Evolutionary conservation across 2,113 vertebrate genomes (phyloP), one percentile per base, ranked within the genome.

Genomic region (Parus major): DNA sequence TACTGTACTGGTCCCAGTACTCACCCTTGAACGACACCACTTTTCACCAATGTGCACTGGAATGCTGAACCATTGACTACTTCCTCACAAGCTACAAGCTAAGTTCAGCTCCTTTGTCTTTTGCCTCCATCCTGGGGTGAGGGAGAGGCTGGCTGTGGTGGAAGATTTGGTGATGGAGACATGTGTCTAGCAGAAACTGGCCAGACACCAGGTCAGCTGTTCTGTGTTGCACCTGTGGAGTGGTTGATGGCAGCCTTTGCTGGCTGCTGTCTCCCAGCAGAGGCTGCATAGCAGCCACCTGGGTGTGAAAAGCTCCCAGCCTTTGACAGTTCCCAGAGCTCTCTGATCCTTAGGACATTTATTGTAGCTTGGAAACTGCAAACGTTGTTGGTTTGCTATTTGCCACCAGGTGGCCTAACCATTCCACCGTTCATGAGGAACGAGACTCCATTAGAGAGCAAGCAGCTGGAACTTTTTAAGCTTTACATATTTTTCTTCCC

Each of bases 351-450:
- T 56, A 8, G 60, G 46, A 15, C 82, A 31, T 88, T 91, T 55
- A 35, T 42, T 63, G 84, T 59, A 55, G 50, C 68, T 88, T 68
- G 36, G 55, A 72, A 94, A 86, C 53, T 42, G 56, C 46, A n/a
- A 52, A 86, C 41, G 11, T 20, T 96, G 94, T 77, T 75, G 86
- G 28, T 87, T 96, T 95, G 85, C 56, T 35, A 2, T 42, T 93
- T 93, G 71, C 98, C 98, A 97, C 97, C 95, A 98, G 98, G 96
- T 98, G 97, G 97, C 98, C 98, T 95, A 95, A 95, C 92, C 66
- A 97, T 96, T 89, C 97, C 97, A 96, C 92, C 21, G 10, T 97
- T 98, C 70, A 36, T 47, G 8, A 63, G 52, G 64, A 88, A 44
- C 21, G 14, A 69, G 78, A 13, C 90, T 88, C 65, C 82, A 90